phyloP scores from a whole-genome alignment of 2,888 invertebrate species.

The Agapetus fuscipes region DNA sequence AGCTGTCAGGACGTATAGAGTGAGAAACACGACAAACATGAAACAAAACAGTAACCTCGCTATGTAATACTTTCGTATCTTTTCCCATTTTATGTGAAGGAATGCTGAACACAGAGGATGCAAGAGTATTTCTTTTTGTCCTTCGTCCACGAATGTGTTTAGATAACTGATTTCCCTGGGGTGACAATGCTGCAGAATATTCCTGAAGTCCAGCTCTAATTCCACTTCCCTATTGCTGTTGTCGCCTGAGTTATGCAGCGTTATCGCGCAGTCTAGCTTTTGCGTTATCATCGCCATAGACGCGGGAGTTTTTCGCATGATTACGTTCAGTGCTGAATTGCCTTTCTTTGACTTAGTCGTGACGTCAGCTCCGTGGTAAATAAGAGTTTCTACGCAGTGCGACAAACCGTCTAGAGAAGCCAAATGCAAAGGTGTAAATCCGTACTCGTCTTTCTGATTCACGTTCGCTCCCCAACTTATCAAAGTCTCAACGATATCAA shows the following conservation, averaged over 20 bases:
- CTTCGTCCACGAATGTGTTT: constrained; percentile 80
- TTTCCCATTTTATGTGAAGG: constrained; percentile 81
- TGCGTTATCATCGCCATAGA: constrained; percentile 75
- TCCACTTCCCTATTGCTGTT: constrained; percentile 72
- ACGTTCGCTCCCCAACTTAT: constrained; percentile 75
- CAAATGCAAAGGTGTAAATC: constrained; percentile 76
- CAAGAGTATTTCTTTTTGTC: constrained; percentile 76
- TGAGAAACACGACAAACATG: constrained; percentile 70
- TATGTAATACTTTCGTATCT: constrained; percentile 80
- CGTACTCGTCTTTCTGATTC: constrained; percentile 76
- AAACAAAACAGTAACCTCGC: constrained; percentile 69
- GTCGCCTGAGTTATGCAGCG: constrained; percentile 66
- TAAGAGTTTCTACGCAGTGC: constrained; percentile 74
- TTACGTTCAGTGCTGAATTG: constrained; percentile 75
- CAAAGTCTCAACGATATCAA: constrained; percentile 69
- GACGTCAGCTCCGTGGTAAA: constrained; percentile 81
- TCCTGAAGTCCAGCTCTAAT: constrained; percentile 71
- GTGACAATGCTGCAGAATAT: constrained; percentile 71
- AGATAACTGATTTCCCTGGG: constrained; percentile 78
- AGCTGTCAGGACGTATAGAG: constrained; percentile 71
- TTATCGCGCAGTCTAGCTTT: constrained; percentile 72
- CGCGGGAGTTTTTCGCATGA: constrained; percentile 77
- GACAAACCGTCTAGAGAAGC: constrained; percentile 79
- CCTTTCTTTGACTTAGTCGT: constrained; percentile 81
- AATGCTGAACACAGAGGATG: constrained; percentile 85